Conservation (phyloP, 2,113 vertebrate genomes). For the Furnarius figulus region DNA sequence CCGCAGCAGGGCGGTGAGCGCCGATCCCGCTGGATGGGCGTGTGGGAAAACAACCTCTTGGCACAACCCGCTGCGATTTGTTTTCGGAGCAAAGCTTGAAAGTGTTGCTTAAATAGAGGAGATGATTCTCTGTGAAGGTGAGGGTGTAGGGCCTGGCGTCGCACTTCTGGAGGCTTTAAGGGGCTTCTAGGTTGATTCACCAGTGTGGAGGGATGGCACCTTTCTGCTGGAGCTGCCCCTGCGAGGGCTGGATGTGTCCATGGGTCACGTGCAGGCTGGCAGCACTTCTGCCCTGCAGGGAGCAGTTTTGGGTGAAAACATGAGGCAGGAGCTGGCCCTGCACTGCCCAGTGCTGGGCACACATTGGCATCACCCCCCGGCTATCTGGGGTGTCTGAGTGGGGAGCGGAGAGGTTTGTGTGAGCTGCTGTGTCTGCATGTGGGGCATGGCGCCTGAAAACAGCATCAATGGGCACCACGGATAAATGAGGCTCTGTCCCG, state of each 20-base stretch:
- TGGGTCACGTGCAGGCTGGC: background rate
- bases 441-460: background rate
- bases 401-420: background rate
- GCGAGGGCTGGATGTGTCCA: rapidly evolving
- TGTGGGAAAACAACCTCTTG: background rate
- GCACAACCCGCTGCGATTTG: background rate
- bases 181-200: background rate
- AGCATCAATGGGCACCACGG: background rate
- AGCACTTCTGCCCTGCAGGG: background rate
- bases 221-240: background rate
- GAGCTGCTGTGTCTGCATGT: background rate
- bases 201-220: background rate
- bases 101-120: background rate
- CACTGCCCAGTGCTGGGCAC: rapidly evolving
- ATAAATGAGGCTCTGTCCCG: background rate
- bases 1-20: background rate
- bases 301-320: background rate
- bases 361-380: rapidly evolving
- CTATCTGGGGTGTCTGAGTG: background rate
- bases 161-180: background rate
- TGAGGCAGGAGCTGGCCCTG: background rate
- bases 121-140: background rate
- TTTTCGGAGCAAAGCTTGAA: background rate
- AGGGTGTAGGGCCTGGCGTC: background rate
- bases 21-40: background rate